Conservation (phyloP, 2,113 vertebrate species). For the Gnathonemus echidnorhynchus region DNA sequence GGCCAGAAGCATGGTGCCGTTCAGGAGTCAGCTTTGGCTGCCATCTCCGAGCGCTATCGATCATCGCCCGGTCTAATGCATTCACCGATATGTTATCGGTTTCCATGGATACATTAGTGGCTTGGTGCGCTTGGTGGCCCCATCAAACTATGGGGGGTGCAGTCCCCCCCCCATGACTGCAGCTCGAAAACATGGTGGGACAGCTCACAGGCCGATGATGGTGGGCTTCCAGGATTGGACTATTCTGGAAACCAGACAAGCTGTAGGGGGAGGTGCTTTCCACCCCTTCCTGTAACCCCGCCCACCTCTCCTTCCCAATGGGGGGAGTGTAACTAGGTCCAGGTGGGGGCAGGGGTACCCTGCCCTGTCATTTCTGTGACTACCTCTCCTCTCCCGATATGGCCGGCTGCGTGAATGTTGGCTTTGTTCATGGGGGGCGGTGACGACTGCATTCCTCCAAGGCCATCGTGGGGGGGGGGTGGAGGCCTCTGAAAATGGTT, state of each 20-base stretch:
- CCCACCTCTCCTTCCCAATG: not conserved
- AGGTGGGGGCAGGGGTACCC: not conserved
- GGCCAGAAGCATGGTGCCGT: not conserved
- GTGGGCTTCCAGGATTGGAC: not conserved
- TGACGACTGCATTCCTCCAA: constrained; percentile 52
- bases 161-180: not conserved
- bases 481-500: constrained; percentile 21
- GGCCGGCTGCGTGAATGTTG: constrained; percentile 28
- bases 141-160: not conserved
- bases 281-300: not conserved
- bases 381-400: not conserved
- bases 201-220: not conserved
- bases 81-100: not conserved
- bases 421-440: constrained; percentile 49
- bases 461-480: constrained; percentile 38
- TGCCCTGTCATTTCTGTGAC: not conserved
- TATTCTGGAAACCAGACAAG: not conserved
- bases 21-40: not conserved
- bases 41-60: not conserved
- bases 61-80: not conserved
- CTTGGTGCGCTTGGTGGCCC: not conserved
- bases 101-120: not conserved
- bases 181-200: not conserved
- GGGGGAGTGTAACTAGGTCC: not conserved
- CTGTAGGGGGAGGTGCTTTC: not conserved